Conservation (phyloP, 2,888 invertebrate species). For the Metopia argyrocephala region DNA sequence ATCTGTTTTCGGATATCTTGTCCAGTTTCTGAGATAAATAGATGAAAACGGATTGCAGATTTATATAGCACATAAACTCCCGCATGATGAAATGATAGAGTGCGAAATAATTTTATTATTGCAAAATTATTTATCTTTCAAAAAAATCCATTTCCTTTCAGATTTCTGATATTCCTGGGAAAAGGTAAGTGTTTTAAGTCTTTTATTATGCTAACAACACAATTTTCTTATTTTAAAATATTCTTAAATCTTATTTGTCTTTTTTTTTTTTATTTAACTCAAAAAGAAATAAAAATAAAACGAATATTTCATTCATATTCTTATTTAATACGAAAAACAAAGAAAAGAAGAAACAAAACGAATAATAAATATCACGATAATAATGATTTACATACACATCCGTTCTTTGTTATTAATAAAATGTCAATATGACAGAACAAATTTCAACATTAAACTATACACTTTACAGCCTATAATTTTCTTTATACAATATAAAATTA, state of each 20-base stretch:
- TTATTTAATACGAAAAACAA: conserved; percentile 37
- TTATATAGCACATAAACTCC: no score
- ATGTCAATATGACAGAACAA: conserved; percentile 59
- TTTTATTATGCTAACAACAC: conserved; percentile 29
- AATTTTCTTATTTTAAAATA: conserved; percentile 44
- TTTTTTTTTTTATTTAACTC: conserved; percentile 22
- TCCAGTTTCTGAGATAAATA: no score
- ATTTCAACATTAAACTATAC: conserved; percentile 61
- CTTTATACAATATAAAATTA: neutral
- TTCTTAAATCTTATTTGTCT: conserved; percentile 39
- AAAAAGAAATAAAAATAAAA: neutral
- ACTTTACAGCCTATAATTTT: conserved; percentile 64
- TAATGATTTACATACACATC: conserved; percentile 63
- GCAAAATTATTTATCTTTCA: neutral
- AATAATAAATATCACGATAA: conserved; percentile 22
- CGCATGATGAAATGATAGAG: neutral
- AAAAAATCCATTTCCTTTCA: neutral
- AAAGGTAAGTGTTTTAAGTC: conserved; percentile 28
- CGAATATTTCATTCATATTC: neutral
- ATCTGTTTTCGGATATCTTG: no score
- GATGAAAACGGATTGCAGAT: no score
- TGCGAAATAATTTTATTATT: neutral
- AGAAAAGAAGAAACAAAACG: neutral
- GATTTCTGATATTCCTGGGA: neutral
- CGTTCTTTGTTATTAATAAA: conserved; percentile 63